These are phyloP conservation scores for Leptosomus discolor DNA, from an alignment of 2,113 vertebrate genomes.

Conservation along the genomic window DNA sequence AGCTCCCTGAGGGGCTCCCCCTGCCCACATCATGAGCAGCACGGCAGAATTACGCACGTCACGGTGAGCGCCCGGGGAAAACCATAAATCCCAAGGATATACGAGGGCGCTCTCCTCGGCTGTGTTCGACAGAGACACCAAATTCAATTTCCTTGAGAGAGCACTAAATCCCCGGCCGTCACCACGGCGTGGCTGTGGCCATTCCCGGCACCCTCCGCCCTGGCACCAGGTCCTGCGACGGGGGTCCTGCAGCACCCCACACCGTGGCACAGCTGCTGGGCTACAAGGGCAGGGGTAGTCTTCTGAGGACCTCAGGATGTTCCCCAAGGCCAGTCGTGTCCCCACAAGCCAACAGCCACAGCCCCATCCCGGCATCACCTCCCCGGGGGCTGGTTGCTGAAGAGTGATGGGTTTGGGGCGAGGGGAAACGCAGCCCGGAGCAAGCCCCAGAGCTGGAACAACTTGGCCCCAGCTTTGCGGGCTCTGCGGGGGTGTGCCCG, in stretches of 20 bases:
- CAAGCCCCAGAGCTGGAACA: neutral
- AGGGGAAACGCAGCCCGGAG: accelerated
- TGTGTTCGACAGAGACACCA: conserved; percentile 72
- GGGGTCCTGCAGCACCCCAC: neutral
- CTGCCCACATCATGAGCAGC: accelerated
- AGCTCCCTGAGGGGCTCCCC: accelerated
- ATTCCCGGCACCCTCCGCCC: accelerated
- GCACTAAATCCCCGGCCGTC: conserved; percentile 63
- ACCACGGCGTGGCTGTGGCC: neutral
- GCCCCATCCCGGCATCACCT: accelerated
- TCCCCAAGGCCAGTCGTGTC: accelerated
- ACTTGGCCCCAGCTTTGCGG: accelerated
- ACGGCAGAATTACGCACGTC: neutral
- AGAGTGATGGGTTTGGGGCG: neutral
- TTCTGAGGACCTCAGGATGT: neutral
- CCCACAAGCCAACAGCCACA: accelerated
- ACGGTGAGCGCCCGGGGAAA: neutral
- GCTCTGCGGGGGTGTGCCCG: neutral
- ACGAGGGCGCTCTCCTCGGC: conserved; percentile 30
- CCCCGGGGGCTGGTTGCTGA: accelerated
- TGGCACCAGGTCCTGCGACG: accelerated
- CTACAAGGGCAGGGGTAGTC: accelerated
- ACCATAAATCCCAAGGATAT: conserved; percentile 69
- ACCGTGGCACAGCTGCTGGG: accelerated
- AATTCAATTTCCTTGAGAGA: conserved; percentile 72